Evolutionary conservation across 2,888 invertebrate genomes (phyloP).

Genomic region (Volucella bombylans): DNA sequence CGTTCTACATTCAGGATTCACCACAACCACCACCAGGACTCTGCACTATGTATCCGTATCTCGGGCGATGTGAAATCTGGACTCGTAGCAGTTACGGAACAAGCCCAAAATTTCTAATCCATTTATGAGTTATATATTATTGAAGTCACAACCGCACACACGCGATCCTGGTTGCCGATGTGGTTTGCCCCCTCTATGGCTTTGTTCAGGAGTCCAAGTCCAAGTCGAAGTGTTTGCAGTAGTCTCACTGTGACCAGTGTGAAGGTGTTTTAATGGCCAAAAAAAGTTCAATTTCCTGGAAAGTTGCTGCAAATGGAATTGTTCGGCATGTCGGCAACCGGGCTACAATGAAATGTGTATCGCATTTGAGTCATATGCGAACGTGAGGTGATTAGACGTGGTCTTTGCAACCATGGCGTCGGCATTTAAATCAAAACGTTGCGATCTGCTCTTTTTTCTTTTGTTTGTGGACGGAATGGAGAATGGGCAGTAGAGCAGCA

Average conservation of each 20-base stretch:
- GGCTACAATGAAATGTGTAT: slow-evolving; percentile 64
- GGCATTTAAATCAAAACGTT: slow-evolving; percentile 59
- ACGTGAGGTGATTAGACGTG: slow-evolving; percentile 71
- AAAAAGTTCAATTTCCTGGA: slow-evolving; percentile 67
- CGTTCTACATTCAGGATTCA: not conserved
- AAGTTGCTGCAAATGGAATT: slow-evolving; percentile 29
- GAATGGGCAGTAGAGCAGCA: not conserved
- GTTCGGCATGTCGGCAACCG: slow-evolving; percentile 34
- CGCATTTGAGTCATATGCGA: slow-evolving; percentile 68
- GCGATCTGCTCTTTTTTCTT: slow-evolving; percentile 22
- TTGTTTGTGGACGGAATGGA: slow-evolving; percentile 1
- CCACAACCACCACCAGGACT: not conserved
- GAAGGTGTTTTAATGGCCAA: slow-evolving; percentile 68
- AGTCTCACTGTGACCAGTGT: slow-evolving; percentile 7
- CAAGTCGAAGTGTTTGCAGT: not conserved
- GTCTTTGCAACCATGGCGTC: slow-evolving; percentile 48
- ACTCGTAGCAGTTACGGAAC: not conserved
- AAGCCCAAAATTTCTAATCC: slow-evolving; percentile 48
- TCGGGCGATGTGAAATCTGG: slow-evolving; percentile 28
- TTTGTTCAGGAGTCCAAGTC: not conserved
- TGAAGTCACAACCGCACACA: slow-evolving; percentile 34
- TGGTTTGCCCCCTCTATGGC: slow-evolving; percentile 9
- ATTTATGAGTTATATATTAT: slow-evolving; percentile 56
- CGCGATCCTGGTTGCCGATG: slow-evolving; percentile 25
- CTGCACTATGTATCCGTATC: not conserved